These are phyloP conservation scores for Eupithecia centaureata DNA, from an alignment of 2,888 invertebrate genomes.

Conservation along the genomic window DNA sequence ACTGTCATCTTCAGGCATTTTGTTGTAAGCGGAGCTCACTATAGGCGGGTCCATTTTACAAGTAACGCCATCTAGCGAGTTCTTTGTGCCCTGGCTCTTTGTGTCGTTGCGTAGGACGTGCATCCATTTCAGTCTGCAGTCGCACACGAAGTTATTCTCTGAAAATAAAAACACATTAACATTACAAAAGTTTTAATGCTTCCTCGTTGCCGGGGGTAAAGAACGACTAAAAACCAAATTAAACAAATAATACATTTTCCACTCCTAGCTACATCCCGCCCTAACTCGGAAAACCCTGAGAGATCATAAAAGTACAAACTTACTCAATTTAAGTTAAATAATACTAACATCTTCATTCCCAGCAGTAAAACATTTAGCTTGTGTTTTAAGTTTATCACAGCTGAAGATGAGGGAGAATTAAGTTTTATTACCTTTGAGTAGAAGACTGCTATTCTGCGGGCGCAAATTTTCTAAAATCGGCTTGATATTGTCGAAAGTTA, in stretches of 20 bases:
- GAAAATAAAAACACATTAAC: constrained; percentile 56
- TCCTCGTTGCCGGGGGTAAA: constrained; percentile 19
- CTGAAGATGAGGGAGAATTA: constrained; percentile 60
- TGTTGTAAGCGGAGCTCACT: constrained; percentile 77
- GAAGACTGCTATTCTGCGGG: constrained; percentile 89
- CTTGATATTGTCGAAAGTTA: constrained; percentile 90
- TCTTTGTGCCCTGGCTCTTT: constrained; percentile 87
- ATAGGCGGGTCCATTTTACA: constrained; percentile 86
- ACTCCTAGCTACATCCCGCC: constrained; percentile 51
- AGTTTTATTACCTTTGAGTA: constrained; percentile 87
- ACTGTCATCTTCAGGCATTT: constrained; percentile 66
- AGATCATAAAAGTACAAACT: constrained; percentile 73
- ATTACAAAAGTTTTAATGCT: constrained; percentile 14
- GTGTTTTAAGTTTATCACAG: constrained; percentile 59
- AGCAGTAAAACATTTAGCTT: constrained; percentile 74
- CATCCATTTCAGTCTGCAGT: constrained; percentile 93
- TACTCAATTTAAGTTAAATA: constrained; percentile 66
- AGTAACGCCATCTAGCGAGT: constrained; percentile 87
- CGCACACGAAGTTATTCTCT: constrained; percentile 93
- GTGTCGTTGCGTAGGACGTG: constrained; percentile 89
- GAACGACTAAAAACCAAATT: constrained; percentile 47
- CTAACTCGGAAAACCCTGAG: constrained; percentile 63
- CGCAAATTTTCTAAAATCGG: constrained; percentile 91
- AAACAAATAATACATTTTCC: constrained; percentile 55
- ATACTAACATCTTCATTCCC: constrained; percentile 66